phyloP scores from a whole-genome alignment of 2,888 invertebrate genomes.

The Enoplolaimus lenunculus region DNA sequence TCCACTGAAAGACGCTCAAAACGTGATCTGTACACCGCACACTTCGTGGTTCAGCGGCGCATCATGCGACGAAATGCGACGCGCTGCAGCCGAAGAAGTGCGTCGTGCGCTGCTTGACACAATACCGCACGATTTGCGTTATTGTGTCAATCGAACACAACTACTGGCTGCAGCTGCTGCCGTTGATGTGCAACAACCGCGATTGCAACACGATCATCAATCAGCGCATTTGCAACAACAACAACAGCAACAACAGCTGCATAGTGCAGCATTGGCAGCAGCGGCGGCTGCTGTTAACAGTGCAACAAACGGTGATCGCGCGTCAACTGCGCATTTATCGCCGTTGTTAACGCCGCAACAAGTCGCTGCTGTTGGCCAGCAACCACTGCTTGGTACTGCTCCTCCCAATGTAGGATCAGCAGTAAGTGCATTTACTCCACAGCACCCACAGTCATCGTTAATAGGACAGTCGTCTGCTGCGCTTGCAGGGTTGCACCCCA shows the following conservation, averaged over 20 bases:
- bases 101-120: constrained; percentile 93
- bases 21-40: constrained; percentile 95
- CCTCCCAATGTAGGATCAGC: no score
- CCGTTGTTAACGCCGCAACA: no score
- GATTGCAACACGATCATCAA: not conserved
- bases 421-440: not conserved
- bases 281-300: no score
- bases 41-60: constrained; percentile 99
- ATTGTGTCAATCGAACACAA: constrained; percentile 97
- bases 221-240: constrained; percentile 2
- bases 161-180: constrained; percentile 42
- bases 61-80: constrained; percentile 75
- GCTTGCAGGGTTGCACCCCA: constrained; percentile 49
- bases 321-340: no score
- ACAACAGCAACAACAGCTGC: constrained; percentile 43
- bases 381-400: no score
- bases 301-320: not conserved
- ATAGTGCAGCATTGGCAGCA: not conserved
- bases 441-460: not conserved
- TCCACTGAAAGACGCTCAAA: constrained; percentile 89
- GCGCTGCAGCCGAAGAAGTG: constrained; percentile 47
- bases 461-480: constrained; percentile 1
- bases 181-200: constrained; percentile 4
- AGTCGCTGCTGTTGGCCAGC: not conserved
- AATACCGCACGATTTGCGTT: constrained; percentile 91